Conservation (phyloP, 2,888 invertebrate genomes). For the Tryphoninae sp. region DNA sequence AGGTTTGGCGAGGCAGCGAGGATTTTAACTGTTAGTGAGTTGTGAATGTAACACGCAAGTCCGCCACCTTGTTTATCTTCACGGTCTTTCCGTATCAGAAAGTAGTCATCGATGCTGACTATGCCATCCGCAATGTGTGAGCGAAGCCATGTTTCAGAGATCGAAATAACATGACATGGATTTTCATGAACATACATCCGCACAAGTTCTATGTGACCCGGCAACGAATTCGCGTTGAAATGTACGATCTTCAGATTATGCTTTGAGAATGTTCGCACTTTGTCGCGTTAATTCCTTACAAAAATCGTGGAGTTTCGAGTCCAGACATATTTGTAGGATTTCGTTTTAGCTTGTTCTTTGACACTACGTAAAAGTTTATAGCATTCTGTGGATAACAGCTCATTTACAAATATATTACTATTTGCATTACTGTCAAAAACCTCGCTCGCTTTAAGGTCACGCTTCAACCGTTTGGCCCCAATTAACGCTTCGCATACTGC, state of each 20-base stretch:
- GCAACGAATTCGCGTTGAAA: background rate
- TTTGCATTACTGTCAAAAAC: too few relatives aligned
- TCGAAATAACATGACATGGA: background rate
- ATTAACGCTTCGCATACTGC: too few relatives aligned
- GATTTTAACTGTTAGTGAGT: background rate
- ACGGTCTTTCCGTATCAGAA: conserved; percentile 31
- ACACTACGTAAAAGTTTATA: too few relatives aligned
- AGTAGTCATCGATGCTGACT: background rate
- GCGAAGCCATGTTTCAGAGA: conserved; percentile 33
- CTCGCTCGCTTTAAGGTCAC: too few relatives aligned
- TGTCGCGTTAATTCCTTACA: too few relatives aligned
- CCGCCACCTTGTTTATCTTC: conserved; percentile 16
- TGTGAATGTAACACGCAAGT: conserved; percentile 6
- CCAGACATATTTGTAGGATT: too few relatives aligned
- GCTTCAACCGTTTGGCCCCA: too few relatives aligned
- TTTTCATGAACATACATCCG: background rate
- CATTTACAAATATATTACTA: too few relatives aligned
- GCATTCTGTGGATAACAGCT: too few relatives aligned
- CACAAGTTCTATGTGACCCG: background rate
- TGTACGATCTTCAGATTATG: background rate
- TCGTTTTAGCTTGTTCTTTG: too few relatives aligned
- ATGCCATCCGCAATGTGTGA: background rate
- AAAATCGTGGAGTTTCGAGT: too few relatives aligned
- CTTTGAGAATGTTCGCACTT: too few relatives aligned
- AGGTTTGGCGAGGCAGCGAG: background rate